Base-by-base conservation (phyloP, 2,113 vertebrate genomes). In the Catagonus wagneri region DNA sequence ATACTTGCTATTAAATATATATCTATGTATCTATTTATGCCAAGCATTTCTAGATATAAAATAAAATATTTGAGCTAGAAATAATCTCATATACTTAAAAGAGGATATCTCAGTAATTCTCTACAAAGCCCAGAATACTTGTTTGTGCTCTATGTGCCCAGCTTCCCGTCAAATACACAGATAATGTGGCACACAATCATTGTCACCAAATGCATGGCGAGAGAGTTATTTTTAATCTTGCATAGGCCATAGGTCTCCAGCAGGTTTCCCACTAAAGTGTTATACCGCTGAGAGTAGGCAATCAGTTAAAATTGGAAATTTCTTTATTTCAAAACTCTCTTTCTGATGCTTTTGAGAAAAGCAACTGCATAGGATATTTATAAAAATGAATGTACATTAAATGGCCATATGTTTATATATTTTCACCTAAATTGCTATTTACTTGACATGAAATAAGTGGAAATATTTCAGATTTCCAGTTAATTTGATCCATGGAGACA, bases 261-360 rank as follows among this genome's bases (percentile, higher is more conserved):
- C 27, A 74, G 92, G 25, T 88, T 97, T 96, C 19, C 61, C 71
- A 89, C 96, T 95, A 94, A 87, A n/a, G 65, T 94, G 3, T 86
- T 98, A 94, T 56, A 93, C 84, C 0, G 0, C 94, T 96, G 90
- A 92, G 83, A 81, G 81, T 81, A 96, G 95, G 88, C 69, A 96
- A 96, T 97, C 95, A 97, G 68, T 95, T 97, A 75, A 97, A 80
- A 96, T 79, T 92, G 92, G 93, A 96, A 98, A 97, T 98, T 94
- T 93, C 58, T 72, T 97, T 97, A 74, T 71, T 58, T 95, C 88
- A 96, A 92, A 98, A 65, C 52, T 97, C 25, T 0, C 23, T 96
- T 97, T 84, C 93, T 96, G 68, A 90, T 94, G 81, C 23, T 97
- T 97, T 96, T 54, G 60, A 89, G 83, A 96, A 97, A 94, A 83